phyloP scores from a whole-genome alignment of 2,888 invertebrate species.

The Smittia sp. region DNA sequence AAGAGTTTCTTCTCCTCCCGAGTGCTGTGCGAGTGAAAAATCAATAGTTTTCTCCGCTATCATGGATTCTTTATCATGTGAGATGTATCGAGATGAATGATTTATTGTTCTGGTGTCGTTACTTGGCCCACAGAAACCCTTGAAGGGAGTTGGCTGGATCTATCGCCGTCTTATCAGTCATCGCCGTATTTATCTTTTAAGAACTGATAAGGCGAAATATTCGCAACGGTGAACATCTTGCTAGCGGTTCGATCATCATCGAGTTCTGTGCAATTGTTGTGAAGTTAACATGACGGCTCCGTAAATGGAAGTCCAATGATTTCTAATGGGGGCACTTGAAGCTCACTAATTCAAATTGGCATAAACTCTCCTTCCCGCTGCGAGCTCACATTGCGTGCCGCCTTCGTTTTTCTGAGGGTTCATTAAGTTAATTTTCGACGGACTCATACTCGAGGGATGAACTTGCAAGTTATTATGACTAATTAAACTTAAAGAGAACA shows the following conservation, averaged over 20 bases:
- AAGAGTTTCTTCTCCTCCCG: background rate
- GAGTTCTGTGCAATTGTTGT: background rate
- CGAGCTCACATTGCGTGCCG: constrained; percentile 6
- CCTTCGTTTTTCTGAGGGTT: constrained; percentile 2
- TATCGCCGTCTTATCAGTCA: background rate
- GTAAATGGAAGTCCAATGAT: constrained; percentile 15
- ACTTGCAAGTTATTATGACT: constrained; percentile 36
- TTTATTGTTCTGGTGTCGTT: background rate
- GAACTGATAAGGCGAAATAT: background rate
- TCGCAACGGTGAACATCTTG: background rate
- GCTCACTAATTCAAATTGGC: background rate
- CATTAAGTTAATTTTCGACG: constrained; percentile 21
- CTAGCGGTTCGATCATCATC: background rate
- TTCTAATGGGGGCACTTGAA: background rate
- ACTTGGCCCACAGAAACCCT: background rate
- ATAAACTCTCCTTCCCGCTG: background rate
- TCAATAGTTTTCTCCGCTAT: constrained; percentile 17
- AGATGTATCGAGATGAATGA: background rate
- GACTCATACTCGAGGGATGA: constrained; percentile 1
- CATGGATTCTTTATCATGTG: background rate
- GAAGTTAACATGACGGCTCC: background rate
- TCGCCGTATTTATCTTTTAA: constrained; percentile 5
- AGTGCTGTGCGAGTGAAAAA: background rate
- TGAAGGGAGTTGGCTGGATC: background rate
- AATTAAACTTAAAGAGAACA: constrained; percentile 40